Base-by-base conservation (phyloP, 2,888 invertebrate species). In the Ophioninae sp. region DNA sequence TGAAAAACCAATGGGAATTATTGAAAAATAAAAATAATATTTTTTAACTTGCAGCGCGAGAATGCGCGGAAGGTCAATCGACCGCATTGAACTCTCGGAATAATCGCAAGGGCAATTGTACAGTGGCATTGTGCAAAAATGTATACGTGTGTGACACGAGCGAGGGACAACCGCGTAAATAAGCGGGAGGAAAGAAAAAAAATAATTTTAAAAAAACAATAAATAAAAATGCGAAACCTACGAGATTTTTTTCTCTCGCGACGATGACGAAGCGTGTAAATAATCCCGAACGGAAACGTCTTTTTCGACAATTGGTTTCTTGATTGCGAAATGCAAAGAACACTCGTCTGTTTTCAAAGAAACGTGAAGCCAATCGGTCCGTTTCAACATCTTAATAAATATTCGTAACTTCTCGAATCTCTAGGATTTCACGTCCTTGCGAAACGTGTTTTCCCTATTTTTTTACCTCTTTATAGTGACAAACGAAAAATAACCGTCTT, bases 31-130 rank as follows among this genome's bases (percentile, higher is more conserved):
- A 51, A 51, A 51, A 69, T 13, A 44, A 22, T 30, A 41, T 74
- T 8, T 64, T 13, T 51, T 30, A 51, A 37, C 51, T 51, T 17
- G 51, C 51, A 13, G 13, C 51, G 51, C 51, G 51, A 51, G 51
- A 17, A 17, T 51, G 73, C 63, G 51, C 75, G 81, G 51, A 81
- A 81, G 79, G 84, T 84, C 76, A 81, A 81, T 63, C 69, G 61
- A 67, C 81, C 63, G 72, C 69, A 78, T 56, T 84, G 84, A 81
- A 84, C 81, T 84, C 81, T 79, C 56, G 72, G 84, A 79, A 84
- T 84, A 84, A 84, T 81, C 75, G 75, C 79, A 68, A 84, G 81
- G 81, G 59, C 65, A 63, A 67, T 72, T 63, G 65, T 75, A n/a
- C 67, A 59, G 9, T 22, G 20, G 72, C 61, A 58, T 61, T 59